Base-by-base conservation (phyloP, 2,888 invertebrate genomes). In the Carcina quercana region DNA sequence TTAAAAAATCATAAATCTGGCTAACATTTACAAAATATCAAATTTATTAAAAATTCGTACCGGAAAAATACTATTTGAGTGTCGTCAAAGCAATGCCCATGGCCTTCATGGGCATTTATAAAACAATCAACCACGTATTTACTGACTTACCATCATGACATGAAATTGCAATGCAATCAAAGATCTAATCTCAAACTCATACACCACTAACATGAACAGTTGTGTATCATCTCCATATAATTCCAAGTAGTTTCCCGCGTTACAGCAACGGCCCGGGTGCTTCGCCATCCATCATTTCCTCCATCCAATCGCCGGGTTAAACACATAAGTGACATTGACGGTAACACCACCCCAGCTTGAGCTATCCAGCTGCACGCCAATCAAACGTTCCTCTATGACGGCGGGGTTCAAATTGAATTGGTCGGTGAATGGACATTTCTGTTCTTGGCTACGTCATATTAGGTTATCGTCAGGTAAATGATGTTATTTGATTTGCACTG, bases 291-390 rank as follows among this genome's bases (percentile, higher is more conserved):
- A 82, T 82, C 82, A 82, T 83, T 80, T 80, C 76, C 78, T 79
- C 76, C 76, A 78, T 76, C 79, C 78, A 74, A 73, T 80, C 82
- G 76, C 63, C 82, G 80, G 79, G 79, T 80, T 79, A 80, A 80
- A 71, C 79, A 79, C 76, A 75, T 83, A 83, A 82, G 82, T 83
- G 82, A 83, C 82, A 83, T 76, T 82, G 82, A 83, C 78, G 71
- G 12, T 12, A 11, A 59, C 55, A 57, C 76, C 75, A 72, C 43
- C 43, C 12, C 35, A 43, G 45, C 51, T 49, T 53, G 75, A 67
- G 25, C 73, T 53, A 37, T 51, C 47, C 41, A 38, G 47, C 47
- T 45, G 40, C 40, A 37, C 47, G 52, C 50, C 42, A 40, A 47
- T 48, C 45, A 40, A 37, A 33, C 37, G 41, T 35, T 35, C 37